phyloP scores from a whole-genome alignment of 2,113 vertebrate species.

The Nycticryphes semicollaris region DNA sequence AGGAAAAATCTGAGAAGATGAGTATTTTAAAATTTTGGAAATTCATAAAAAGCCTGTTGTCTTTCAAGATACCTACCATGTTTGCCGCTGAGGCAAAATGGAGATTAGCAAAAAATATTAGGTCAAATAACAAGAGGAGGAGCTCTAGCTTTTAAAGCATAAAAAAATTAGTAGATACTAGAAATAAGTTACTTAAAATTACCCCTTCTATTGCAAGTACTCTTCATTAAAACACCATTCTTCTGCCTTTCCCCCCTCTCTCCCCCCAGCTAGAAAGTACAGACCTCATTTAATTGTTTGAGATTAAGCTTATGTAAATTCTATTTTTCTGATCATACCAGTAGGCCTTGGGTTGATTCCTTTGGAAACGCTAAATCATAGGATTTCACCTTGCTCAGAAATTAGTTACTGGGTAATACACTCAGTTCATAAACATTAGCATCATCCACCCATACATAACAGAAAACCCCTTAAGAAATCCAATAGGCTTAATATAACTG shows the following conservation, averaged over 20 bases:
- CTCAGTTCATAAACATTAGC: not conserved
- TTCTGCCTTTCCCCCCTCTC: not conserved
- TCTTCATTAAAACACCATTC: not conserved
- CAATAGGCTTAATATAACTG: not conserved
- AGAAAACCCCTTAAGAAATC: not conserved
- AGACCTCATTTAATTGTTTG: not conserved
- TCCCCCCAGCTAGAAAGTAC: not conserved
- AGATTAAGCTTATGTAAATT: not conserved
- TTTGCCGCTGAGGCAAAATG: not conserved
- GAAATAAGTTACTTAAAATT: not conserved
- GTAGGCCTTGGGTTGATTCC: not conserved
- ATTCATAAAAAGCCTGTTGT: not conserved
- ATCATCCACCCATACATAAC: not conserved
- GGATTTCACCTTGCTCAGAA: not conserved
- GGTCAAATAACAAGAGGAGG: not conserved
- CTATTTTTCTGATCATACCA: not conserved
- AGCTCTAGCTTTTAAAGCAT: not conserved
- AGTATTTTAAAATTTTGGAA: not conserved
- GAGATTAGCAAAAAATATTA: not conserved
- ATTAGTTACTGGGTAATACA: not conserved
- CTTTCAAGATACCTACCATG: not conserved
- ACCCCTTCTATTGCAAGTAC: not conserved
- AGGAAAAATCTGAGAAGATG: not conserved
- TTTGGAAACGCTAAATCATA: not conserved
- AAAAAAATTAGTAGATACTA: not conserved